These are phyloP conservation scores for Syrmaticus mikado DNA, from an alignment of 2,113 vertebrate genomes.

Conservation along the genomic window DNA sequence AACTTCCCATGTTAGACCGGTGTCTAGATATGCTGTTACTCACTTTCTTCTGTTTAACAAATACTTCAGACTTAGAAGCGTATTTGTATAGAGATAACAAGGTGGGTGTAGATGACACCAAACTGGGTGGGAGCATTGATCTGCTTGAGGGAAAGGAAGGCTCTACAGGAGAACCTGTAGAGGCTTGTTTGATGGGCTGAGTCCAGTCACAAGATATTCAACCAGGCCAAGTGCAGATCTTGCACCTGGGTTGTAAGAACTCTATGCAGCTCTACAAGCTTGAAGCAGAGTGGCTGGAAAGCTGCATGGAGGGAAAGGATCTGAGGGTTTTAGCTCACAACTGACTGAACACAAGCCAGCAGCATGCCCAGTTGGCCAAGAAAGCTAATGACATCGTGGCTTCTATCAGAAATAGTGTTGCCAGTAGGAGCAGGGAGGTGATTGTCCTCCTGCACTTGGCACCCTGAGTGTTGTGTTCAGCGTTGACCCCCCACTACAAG, in stretches of 20 bases:
- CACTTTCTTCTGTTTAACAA: not conserved
- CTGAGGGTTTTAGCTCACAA: not conserved
- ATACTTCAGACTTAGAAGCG: not conserved
- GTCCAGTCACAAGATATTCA: not conserved
- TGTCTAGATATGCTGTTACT: not conserved
- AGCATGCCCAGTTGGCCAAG: not conserved
- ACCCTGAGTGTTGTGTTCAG: not conserved
- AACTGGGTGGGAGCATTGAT: not conserved
- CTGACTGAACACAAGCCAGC: not conserved
- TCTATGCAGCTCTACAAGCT: not conserved
- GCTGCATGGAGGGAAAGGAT: not conserved
- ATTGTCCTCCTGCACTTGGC: not conserved
- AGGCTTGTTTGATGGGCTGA: not conserved
- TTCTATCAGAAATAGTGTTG: not conserved
- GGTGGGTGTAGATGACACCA: not conserved
- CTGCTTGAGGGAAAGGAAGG: not conserved
- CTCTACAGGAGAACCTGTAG: not conserved
- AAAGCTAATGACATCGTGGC: not conserved
- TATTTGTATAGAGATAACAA: not conserved
- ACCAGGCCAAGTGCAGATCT: not conserved
- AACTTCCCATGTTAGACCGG: not conserved
- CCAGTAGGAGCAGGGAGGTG: not conserved
- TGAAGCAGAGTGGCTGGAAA: not conserved
- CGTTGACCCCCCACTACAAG: not conserved
- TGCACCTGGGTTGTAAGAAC: not conserved